Evolutionary conservation across 2,888 invertebrate species (phyloP), one percentile per base, ranked within the genome.

Genomic region (Drosophila maculinotata): DNA sequence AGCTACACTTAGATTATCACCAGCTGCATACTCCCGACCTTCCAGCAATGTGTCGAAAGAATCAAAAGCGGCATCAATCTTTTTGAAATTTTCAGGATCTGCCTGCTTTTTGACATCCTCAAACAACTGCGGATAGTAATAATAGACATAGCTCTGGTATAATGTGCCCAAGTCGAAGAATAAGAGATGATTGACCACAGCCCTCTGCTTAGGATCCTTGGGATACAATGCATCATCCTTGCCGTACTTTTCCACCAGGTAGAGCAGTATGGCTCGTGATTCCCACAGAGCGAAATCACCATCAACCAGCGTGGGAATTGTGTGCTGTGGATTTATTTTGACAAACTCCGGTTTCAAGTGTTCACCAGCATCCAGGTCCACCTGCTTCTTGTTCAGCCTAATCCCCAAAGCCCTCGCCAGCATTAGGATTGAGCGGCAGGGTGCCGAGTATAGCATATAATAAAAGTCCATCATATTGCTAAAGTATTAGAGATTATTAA

Each of bases 241-340:
- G 38, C 94, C 96, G 88, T 96, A 97, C 87, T 95, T 95, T 90
- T 95, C 94, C 9, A 93, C 95, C 85, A 97, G 92, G 91, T 97
- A 97, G 0, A 93, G 92, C 90, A 95, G 93, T 89, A 97, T 97
- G 60, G 96, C 95, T 44, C 96, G 95, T 35, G 97, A 97, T 92
- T 97, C 97, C 93, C 95, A 95, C 53, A 97, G 89, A 17, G 93
- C 91, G 88, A 96, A 94, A 0, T 95, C 96, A 77, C 95, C 94
- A 90, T 97, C 97, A 48, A 95, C 94, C 38, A 97, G 90, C 0
- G 96, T 96, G 1, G 97, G 97, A 58, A 97, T 93, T 20, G 94
- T 94, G 89, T 96, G 97, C 91, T 96, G 96, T 0, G 96, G 96
- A 90, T 96, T 96, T n/a, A 96, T 90, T 92, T 95, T 94, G 14